A percentile compares a stretch with the other conserved stretches of the same genome.
Evolutionary conservation across 2,888 invertebrate genomes (phyloP).

Genomic region (Coenonympha glycerion): DNA sequence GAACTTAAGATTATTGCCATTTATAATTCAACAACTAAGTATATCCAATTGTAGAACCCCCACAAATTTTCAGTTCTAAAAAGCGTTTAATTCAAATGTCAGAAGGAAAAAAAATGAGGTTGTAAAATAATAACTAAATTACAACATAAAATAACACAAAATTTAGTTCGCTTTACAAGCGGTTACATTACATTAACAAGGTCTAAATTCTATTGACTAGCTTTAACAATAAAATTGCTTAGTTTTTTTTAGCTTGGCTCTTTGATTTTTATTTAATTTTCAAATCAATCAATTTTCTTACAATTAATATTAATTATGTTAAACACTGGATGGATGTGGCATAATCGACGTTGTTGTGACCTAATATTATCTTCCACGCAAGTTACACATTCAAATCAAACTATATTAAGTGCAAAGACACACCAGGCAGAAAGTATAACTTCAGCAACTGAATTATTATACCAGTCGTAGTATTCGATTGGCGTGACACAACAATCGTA

Average conservation of each 20-base stretch:
- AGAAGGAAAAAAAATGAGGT: background rate
- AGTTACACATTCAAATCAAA: background rate
- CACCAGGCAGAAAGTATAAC: background rate
- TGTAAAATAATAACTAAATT: background rate
- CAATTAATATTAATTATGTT: background rate
- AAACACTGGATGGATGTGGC: background rate
- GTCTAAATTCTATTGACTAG: conserved; percentile 6
- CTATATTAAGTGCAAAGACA: background rate
- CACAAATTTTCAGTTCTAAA: background rate
- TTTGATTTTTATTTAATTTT: background rate
- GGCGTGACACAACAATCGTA: too few species aligned
- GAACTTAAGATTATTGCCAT: background rate
- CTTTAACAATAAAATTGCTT: background rate
- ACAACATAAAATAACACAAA: background rate
- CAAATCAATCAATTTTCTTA: background rate
- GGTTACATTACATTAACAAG: background rate
- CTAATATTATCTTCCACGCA: background rate
- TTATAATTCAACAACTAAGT: background rate
- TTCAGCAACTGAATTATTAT: background rate
- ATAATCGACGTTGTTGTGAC: background rate
- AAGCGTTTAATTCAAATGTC: background rate
- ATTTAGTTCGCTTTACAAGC: background rate
- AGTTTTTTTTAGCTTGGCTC: background rate
- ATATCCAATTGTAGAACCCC: background rate
- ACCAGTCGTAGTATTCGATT: background rate